Percentiles rank a stretch among this genome's conserved stretches.
phyloP scores from a whole-genome alignment of 2,797 vertebrate genomes.

The Amazona finschi region DNA sequence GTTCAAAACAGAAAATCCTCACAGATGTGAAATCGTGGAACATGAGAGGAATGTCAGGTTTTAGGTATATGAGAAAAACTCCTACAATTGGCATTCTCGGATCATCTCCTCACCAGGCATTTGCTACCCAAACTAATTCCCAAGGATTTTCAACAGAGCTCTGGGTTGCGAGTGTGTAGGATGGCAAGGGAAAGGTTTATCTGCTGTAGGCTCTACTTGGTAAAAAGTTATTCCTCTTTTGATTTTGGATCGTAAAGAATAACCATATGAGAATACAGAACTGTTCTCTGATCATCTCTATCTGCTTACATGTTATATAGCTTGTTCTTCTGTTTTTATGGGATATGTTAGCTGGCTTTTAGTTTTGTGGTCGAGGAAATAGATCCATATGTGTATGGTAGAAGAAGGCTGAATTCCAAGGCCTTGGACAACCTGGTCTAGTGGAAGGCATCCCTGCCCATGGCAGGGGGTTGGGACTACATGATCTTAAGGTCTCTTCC shows the following conservation, averaged over 20 bases:
- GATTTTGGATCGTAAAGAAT: slow-evolving; percentile 62
- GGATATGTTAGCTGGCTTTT: background rate
- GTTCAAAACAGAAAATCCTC: slow-evolving; percentile 41
- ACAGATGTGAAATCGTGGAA: slow-evolving; percentile 12
- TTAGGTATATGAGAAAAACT: slow-evolving; percentile 12
- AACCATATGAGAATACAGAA: slow-evolving; percentile 26
- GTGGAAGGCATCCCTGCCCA: background rate
- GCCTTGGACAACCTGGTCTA: background rate
- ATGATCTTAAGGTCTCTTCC: background rate
- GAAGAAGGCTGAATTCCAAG: background rate
- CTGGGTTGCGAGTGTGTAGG: background rate
- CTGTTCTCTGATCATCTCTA: background rate
- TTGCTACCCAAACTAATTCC: slow-evolving; percentile 56
- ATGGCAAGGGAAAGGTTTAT: slow-evolving; percentile 24
- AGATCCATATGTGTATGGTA: background rate
- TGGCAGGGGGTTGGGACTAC: background rate
- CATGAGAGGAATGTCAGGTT: slow-evolving; percentile 37
- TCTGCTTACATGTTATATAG: background rate
- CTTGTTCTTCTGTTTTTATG: background rate
- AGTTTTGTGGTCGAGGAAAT: background rate
- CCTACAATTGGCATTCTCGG: slow-evolving; percentile 56
- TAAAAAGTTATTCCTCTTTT: slow-evolving; percentile 28
- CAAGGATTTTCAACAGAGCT: slow-evolving; percentile 49
- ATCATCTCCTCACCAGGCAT: slow-evolving; percentile 41
- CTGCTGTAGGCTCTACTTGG: slow-evolving; percentile 49